Percentiles rank a stretch among this genome's conserved stretches.
phyloP scores from a whole-genome alignment of 2,888 invertebrate species.

The Oxytorus armatus region DNA sequence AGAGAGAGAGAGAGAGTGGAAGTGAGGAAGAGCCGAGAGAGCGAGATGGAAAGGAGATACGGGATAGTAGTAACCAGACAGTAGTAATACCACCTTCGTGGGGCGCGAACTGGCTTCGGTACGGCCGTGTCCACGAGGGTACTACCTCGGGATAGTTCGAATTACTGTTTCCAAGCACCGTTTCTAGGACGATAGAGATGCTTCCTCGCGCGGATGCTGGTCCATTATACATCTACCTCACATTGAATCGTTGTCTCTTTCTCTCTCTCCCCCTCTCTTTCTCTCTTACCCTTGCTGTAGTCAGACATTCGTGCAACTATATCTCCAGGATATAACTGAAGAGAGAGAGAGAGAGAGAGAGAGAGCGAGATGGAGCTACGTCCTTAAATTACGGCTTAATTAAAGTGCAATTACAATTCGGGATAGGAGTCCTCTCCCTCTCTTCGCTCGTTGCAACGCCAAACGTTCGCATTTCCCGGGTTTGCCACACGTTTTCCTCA shows the following conservation, averaged over 20 bases:
- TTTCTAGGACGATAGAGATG: constrained; percentile 28
- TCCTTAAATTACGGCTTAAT: constrained; percentile 75
- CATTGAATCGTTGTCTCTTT: constrained; percentile 29
- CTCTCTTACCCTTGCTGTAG: constrained; percentile 9
- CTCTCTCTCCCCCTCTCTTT: constrained; percentile 16
- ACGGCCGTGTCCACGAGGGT: constrained; percentile 69
- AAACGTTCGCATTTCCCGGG: constrained; percentile 16
- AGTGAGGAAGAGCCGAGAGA: constrained; percentile 3
- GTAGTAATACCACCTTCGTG: constrained; percentile 65
- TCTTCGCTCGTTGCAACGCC: constrained; percentile 1
- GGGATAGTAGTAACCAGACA: constrained; percentile 42
- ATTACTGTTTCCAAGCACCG: constrained; percentile 71
- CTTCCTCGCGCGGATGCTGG: constrained; percentile 44
- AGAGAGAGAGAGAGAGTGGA: constrained; percentile 16
- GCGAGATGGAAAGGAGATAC: constrained; percentile 6
- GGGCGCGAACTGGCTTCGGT: constrained; percentile 58
- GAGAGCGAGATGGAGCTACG: constrained; percentile 52
- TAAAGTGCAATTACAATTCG: constrained; percentile 74
- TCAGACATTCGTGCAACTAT: constrained; percentile 10
- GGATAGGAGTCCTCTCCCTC: constrained; percentile 46
- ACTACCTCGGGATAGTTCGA: constrained; percentile 73
- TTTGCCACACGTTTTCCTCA: constrained; percentile 35
- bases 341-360: constrained; percentile 34
- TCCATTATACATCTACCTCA: constrained; percentile 46
- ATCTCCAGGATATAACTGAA: neutral